Base-by-base conservation (phyloP, 1,140 invertebrate genomes). In the Drosophila tristis region DNA sequence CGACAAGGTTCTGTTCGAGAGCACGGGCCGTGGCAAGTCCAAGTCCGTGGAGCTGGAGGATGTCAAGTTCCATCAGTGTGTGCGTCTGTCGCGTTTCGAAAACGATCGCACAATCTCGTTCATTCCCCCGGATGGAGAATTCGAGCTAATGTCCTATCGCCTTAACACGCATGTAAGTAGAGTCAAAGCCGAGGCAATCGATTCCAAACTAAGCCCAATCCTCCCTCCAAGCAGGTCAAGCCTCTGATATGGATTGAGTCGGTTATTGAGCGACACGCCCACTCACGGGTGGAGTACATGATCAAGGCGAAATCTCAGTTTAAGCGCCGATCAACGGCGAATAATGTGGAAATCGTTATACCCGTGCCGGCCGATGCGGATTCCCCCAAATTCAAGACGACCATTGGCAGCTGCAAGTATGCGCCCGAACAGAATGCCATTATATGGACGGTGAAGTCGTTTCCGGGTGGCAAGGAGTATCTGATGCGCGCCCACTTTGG, bases 221-320 rank as follows among this genome's bases (percentile, higher is more conserved):
- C 7, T 39, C 15, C 16, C 11, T 60, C 1, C 29, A 29, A 62
- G 4, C 79, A 96, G 94, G 95, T 98, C 0, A 99, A 99, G 91
- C 99, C 99, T 0, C 92, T 99, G 25, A 99, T 99, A 90, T 99
- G 99, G 99, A 99, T 99, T 74, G 99, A 99, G 92, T 99, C 98
- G 25, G 98, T 99, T 1, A 99, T 99, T 75, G 99, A 99, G 92
- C 95, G 98, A n/a, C 98, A 99, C 93, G 98, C 97, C 25, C 98
- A 99, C 92, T 99, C 98, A 67, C 93, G 99, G 57, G 98, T 99
- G 1, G 99, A 99, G 90, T 99, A 98, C 92, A 99, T 99, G 98
- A 98, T 99, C 15, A 99, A 99, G 93, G 99, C 99, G 0, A 99
- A 99, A 92, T 99, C 98, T 50, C 99, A 99, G 93, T 99, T 99